A percentile compares a stretch with the other conserved stretches of the same genome.
Evolutionary conservation across 92 coral and sea anemone species (phyloP).

Genomic region (Actinostola sp.): DNA sequence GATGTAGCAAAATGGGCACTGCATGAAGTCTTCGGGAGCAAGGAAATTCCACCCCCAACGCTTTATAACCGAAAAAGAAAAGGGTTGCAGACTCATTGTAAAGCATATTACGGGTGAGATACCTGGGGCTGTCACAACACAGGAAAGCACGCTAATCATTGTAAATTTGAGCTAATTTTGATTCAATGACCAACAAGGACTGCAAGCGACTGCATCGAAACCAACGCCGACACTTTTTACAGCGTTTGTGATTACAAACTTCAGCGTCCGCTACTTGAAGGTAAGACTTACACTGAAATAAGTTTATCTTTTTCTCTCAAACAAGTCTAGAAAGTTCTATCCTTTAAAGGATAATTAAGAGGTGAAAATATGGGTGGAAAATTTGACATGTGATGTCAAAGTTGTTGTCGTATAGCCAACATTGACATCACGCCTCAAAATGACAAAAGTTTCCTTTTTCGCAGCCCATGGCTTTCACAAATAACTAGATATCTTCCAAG

Average conservation of each 20-base stretch:
- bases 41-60: too few species aligned
- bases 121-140: constrained; percentile 1
- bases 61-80: too few species aligned
- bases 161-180: constrained; percentile 10
- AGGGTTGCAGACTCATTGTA: too few species aligned
- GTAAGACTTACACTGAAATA: not conserved
- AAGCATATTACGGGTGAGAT: not conserved
- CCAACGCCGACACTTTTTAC: not conserved
- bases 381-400: constrained; percentile 4
- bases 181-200: not conserved
- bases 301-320: not conserved
- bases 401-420: not conserved
- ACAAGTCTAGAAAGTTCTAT: not conserved
- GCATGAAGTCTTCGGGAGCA: too few species aligned
- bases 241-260: too few species aligned
- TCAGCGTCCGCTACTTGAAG: not conserved
- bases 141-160: constrained; percentile 4
- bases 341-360: not conserved
- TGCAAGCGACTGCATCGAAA: not conserved
- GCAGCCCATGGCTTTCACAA: not conserved
- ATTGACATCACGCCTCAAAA: not conserved
- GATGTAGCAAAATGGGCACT: too few species aligned
- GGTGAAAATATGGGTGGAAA: not conserved
- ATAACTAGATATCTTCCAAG: not conserved
- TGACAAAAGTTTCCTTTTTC: not conserved